Evolutionary conservation across 2,797 vertebrate genomes (phyloP), one percentile per base, ranked within the genome.

Genomic region (Channa striata): DNA sequence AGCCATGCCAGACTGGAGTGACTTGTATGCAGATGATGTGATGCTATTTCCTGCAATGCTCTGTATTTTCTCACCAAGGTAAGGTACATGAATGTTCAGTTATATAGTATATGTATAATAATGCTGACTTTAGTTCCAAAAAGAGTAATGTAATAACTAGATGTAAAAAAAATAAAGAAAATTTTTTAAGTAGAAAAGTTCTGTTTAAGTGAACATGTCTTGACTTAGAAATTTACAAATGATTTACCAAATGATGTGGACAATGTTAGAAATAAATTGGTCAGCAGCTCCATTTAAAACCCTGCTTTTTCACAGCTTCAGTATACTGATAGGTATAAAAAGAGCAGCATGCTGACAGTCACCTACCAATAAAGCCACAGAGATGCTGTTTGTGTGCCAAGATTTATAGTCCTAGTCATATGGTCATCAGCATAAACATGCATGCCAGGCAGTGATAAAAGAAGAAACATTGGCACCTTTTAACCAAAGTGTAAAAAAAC

Each of bases 391-490:
- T 66, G 40, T 46, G 47, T 56, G 65, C 53, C 57, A 61, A 34
- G 49, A 69, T 77, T 54, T 57, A 62, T 49, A 50, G 33, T 10
- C 42, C 25, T 30, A 30, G 25, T 30, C 30, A 61, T 64, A 63
- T 50, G 49, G 64, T 68, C 47, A 79, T 69, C 68, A 68, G 21
- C 16, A 75, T 71, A 70, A 62, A 43, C 9, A 33, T 59, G 46
- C 36, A 68, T 51, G 50, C 50, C 48, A 46, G 40, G 25, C 37
- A 49, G 43, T 20, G 53, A 72, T 74, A 42, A 42, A 42, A 17
- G 7, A 42, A 6, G 39, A 40, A 13, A 13, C 39, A 40, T 6
- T 13, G 12, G 11, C 40, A 42, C 40, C 5, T 16, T 16, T 17
- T 17, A 6, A 42, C 40, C 16, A 17, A 17, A 16, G 40, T 42